A percentile compares a stretch with the other conserved stretches of the same genome.
phyloP scores from a whole-genome alignment of 2,113 vertebrate genomes.

The Laterallus jamaicensis region DNA sequence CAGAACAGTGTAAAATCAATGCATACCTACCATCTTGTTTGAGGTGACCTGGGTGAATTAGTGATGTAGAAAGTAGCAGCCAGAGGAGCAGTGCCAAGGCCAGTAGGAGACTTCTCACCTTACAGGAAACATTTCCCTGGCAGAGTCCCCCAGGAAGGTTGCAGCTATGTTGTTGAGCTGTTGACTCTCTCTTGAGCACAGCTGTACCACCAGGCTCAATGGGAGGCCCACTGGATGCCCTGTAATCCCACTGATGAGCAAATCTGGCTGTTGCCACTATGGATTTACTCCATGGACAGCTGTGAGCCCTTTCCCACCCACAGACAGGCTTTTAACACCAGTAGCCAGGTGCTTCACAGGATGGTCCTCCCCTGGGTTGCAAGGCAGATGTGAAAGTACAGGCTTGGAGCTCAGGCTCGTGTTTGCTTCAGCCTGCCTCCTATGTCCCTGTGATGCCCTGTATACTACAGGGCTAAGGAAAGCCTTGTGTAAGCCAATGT shows the following conservation, averaged over 20 bases:
- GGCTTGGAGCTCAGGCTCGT: background rate
- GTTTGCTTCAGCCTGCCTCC: background rate
- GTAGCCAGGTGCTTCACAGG: background rate
- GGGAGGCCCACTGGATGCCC: background rate
- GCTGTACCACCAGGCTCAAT: background rate
- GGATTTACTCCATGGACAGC: background rate
- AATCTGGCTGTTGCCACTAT: background rate
- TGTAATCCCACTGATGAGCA: background rate
- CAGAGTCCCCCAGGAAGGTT: background rate
- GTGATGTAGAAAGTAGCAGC: background rate
- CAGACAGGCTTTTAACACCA: background rate
- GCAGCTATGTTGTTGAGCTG: background rate
- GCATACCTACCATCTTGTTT: fast-evolving
- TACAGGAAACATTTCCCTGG: background rate
- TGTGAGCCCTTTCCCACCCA: background rate
- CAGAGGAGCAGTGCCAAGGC: background rate
- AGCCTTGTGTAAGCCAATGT: fast-evolving
- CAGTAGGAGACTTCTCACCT: background rate
- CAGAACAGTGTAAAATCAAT: background rate
- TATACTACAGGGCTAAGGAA: fast-evolving
- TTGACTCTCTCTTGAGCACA: background rate
- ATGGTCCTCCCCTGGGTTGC: background rate
- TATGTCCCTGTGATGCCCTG: fast-evolving
- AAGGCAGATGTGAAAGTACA: background rate
- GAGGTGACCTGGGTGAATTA: background rate